These are phyloP conservation scores for Chromoteleia sp. DNA, from an alignment of 2,888 invertebrate genomes.

Conservation along the genomic window DNA sequence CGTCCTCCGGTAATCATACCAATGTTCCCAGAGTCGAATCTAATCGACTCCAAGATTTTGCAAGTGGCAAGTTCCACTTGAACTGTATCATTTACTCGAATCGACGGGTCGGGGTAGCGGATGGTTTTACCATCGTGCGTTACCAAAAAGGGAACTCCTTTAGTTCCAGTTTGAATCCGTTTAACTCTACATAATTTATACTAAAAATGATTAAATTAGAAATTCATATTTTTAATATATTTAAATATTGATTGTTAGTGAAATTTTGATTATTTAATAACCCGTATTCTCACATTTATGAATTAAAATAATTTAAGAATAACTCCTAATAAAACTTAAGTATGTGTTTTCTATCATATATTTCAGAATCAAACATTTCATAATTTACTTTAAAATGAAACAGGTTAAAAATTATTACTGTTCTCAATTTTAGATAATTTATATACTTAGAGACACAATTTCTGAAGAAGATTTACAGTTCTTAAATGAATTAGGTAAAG, in stretches of 20 bases:
- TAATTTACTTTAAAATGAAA: too few species aligned
- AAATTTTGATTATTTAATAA: too few species aligned
- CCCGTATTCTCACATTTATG: too few species aligned
- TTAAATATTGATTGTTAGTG: too few species aligned
- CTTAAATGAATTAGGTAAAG: conserved; percentile 64
- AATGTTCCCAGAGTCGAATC: conserved; percentile 99
- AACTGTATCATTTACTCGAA: conserved; percentile 98
- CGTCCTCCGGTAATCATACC: conserved; percentile 99
- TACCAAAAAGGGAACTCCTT: conserved; percentile 97
- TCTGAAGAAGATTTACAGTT: conserved; percentile 76
- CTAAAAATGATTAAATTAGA: too few species aligned
- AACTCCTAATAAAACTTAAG: too few species aligned
- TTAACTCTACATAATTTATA: conserved; percentile 99
- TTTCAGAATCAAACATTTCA: too few species aligned
- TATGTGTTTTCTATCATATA: too few species aligned
- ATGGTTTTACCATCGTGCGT: conserved; percentile 99
- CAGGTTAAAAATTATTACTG: conserved; percentile 12
- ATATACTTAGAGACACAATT: conserved; percentile 75
- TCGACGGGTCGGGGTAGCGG: conserved; percentile 98
- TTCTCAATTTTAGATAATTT: conserved; percentile 84
- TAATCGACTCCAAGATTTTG: conserved; percentile 99
- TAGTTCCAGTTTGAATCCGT: conserved; percentile 95
- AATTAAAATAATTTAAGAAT: too few species aligned
- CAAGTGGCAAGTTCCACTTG: conserved; percentile 96
- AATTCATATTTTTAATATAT: too few species aligned